Evolutionary conservation across 2,888 invertebrate genomes (phyloP), one percentile per base, ranked within the genome.

Genomic region (Drosophila eohydei): DNA sequence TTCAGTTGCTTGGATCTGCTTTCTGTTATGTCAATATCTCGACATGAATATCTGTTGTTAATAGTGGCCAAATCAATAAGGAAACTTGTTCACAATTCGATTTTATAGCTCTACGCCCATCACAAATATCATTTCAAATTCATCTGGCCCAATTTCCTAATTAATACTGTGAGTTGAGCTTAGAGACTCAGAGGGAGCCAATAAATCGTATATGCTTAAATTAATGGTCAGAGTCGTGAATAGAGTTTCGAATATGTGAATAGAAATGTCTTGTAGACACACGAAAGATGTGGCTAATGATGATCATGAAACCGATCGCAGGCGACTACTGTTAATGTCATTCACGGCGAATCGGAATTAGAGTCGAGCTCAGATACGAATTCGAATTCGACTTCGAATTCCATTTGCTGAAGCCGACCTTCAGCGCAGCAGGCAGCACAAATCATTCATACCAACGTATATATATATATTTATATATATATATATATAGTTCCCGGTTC

Each of bases 341-440:
- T 26, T 34, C 38, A 52, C 40, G 34, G 26, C 16, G 11, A 26
- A 32, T 41, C 63, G 11, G 34, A 57, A 43, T 41, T 43, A 8
- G 51, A 34, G 34, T n/a, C 51, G 51, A 21, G 51, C 7, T 51
- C 28, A 16, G 28, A 2, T 21, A 21, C 21, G 21, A 14, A 7
- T n/a, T 40, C 21, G 28, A 32, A 6, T 0, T 48, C 48, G 48
- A 50, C 4, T 34, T 38, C 21, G 26, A 26, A 56, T 61, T 55
- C 44, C 12, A 32, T 44, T 52, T 59, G 9, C 38, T 52, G 36
- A 52, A 8, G 5, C 26, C 77, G 78, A 77, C 60, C 77, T 77
- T 69, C 74, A 52, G 40, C 52, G 48, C 75, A 74, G 75, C 60
- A 46, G 69, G 75, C 69, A 75, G 69, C 60, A 41, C 60, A 74